Evolutionary conservation across 2,113 vertebrate genomes (phyloP).

Genomic region (Cepphus grylle): DNA sequence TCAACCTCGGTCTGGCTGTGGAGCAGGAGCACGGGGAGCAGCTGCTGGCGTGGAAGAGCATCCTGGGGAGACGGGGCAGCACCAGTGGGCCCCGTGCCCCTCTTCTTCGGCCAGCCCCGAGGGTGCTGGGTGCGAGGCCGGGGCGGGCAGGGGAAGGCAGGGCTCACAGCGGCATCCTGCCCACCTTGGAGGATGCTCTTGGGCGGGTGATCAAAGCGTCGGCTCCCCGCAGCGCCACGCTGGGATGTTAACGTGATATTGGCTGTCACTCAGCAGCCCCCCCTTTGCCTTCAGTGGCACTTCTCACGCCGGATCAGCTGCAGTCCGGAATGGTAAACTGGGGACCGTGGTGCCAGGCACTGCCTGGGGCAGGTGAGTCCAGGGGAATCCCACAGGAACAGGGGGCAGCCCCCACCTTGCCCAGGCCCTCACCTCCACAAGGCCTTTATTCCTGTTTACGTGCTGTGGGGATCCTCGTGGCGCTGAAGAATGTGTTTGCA

Average conservation of each 20-base stretch:
- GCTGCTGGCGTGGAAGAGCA: background rate
- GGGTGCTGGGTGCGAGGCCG: background rate
- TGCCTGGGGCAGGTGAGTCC: background rate
- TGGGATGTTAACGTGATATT: background rate
- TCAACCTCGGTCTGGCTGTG: constrained; percentile 24
- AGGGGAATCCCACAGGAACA: background rate
- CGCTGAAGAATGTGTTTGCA: constrained; percentile 50
- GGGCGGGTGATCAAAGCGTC: background rate
- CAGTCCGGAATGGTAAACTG: fast-evolving
- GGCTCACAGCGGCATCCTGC: background rate
- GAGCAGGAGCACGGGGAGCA: constrained; percentile 12
- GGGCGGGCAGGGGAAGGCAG: background rate
- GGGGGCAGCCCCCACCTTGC: background rate
- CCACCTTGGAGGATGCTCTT: background rate
- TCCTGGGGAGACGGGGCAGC: constrained; percentile 9
- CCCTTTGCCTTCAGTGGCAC: fast-evolving
- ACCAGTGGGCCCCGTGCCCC: background rate
- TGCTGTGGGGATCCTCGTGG: background rate
- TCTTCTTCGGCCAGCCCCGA: background rate
- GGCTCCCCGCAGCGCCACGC: background rate
- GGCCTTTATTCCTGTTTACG: constrained; percentile 43
- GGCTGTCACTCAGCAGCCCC: background rate
- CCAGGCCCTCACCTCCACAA: background rate
- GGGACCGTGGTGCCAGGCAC: fast-evolving
- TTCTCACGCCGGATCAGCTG: background rate